A percentile compares a stretch with the other conserved stretches of the same genome.
Conservation (phyloP, 92 coral and sea anemone genomes). For the Anthopleura xanthogrammica region DNA sequence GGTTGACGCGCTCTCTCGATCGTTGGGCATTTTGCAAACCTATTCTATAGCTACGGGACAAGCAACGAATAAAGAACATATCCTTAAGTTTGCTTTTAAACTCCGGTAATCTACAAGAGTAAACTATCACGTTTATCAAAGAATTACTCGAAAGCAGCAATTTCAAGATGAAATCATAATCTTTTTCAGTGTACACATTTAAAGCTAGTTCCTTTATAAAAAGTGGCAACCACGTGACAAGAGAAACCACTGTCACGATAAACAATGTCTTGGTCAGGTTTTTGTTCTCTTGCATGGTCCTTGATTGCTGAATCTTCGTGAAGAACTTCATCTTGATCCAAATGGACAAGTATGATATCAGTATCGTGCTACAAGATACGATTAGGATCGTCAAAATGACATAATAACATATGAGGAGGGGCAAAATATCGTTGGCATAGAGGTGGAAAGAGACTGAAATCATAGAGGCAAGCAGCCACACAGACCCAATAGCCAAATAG, state of each 20-base stretch:
- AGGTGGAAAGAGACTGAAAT: not conserved
- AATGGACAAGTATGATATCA: not conserved
- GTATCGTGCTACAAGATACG: not conserved
- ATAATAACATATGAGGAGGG: not conserved
- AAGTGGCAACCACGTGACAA: not conserved
- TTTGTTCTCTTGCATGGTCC: not conserved
- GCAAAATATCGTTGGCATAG: not conserved
- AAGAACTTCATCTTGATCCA: not conserved
- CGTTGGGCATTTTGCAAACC: not conserved
- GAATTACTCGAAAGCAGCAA: not conserved
- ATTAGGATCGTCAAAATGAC: not conserved
- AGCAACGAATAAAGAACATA: not conserved
- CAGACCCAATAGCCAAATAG: not conserved
- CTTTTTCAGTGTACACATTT: not conserved
- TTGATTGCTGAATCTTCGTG: not conserved
- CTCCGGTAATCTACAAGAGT: not conserved
- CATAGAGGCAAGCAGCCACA: not conserved
- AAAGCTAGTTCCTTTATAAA: no score
- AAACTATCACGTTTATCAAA: not conserved
- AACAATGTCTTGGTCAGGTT: not conserved
- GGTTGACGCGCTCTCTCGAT: no score
- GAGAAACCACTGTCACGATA: not conserved
- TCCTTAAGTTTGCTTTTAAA: not conserved
- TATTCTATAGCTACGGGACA: not conserved
- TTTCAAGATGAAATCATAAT: not conserved